These are phyloP conservation scores for Trachurus trachurus DNA, from an alignment of 2,797 vertebrate species.

Conservation along the genomic window DNA sequence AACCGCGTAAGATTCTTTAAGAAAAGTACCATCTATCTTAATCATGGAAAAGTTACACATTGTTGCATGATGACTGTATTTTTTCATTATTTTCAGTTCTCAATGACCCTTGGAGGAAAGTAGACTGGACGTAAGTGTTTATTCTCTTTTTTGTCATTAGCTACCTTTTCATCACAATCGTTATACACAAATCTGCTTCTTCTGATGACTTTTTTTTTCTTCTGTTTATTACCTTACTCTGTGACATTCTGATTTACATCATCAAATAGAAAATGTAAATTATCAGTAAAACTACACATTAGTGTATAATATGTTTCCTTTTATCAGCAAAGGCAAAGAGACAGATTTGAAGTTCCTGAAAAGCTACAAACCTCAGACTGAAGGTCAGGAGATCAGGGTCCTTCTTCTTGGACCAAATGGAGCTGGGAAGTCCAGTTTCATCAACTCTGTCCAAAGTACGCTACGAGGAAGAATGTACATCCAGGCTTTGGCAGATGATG, in stretches of 20 bases:
- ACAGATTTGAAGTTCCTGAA: not conserved
- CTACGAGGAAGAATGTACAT: not conserved
- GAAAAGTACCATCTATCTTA: too few species aligned
- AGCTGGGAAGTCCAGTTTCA: conserved; percentile 60
- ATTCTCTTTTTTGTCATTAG: not conserved
- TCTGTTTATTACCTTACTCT: too few species aligned
- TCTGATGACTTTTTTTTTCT: too few species aligned
- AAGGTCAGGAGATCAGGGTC: conserved; percentile 33
- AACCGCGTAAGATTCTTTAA: too few species aligned
- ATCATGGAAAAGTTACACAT: too few species aligned
- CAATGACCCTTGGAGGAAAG: not conserved
- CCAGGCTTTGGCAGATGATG: not conserved
- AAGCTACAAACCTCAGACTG: not conserved
- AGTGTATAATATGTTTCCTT: not conserved
- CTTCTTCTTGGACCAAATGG: conserved; percentile 31
- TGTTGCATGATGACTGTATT: too few species aligned
- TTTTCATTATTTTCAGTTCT: not conserved
- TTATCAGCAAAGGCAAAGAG: not conserved
- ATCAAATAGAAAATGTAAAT: too few species aligned
- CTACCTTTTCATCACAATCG: too few species aligned
- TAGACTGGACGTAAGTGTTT: conserved; percentile 33
- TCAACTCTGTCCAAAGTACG: conserved; percentile 31
- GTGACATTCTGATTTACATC: too few species aligned
- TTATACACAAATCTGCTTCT: too few species aligned
- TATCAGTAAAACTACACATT: too few species aligned